phyloP scores from a whole-genome alignment of 1,140 invertebrate genomes.

The Augochlora pura region DNA sequence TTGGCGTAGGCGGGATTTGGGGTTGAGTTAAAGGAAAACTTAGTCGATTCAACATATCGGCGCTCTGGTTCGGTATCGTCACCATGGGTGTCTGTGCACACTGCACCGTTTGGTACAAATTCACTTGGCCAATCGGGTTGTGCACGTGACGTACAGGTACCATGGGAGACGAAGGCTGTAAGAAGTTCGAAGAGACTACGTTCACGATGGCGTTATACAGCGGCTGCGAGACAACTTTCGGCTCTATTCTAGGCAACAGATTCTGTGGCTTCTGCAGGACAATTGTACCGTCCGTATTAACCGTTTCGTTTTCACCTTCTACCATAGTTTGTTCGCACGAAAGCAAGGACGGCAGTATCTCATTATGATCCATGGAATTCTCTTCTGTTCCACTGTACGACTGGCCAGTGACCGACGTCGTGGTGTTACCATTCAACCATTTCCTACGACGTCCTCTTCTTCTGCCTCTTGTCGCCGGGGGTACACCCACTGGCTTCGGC shows the following conservation, averaged over 20 bases:
- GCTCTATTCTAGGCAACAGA: not conserved
- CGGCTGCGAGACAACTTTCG: slow-evolving; percentile 10
- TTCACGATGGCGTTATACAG: slow-evolving; percentile 30
- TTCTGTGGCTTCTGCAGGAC: not conserved
- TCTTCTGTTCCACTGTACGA: not conserved
- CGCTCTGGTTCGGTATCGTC: slow-evolving; percentile 61
- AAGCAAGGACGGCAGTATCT: slow-evolving; percentile 58
- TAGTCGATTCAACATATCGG: slow-evolving; percentile 28
- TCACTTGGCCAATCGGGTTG: not conserved
- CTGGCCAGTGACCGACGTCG: too few species aligned
- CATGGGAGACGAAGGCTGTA: not conserved
- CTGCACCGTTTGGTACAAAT: slow-evolving; percentile 9
- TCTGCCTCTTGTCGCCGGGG: slow-evolving; percentile 54
- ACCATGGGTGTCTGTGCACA: slow-evolving; percentile 67
- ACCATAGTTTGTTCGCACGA: slow-evolving; percentile 69
- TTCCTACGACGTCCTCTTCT: slow-evolving; percentile 9
- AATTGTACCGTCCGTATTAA: slow-evolving; percentile 51
- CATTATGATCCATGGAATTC: slow-evolving; percentile 21
- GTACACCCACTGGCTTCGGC: slow-evolving; percentile 36
- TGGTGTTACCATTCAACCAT: not conserved
- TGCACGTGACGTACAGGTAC: not conserved
- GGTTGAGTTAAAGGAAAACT: slow-evolving; percentile 52
- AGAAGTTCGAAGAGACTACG: slow-evolving; percentile 2
- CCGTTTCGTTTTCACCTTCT: slow-evolving; percentile 64
- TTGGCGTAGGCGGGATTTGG: not conserved